phyloP scores from a whole-genome alignment of 2,888 invertebrate genomes.

The Aspidiotus rigidus region DNA sequence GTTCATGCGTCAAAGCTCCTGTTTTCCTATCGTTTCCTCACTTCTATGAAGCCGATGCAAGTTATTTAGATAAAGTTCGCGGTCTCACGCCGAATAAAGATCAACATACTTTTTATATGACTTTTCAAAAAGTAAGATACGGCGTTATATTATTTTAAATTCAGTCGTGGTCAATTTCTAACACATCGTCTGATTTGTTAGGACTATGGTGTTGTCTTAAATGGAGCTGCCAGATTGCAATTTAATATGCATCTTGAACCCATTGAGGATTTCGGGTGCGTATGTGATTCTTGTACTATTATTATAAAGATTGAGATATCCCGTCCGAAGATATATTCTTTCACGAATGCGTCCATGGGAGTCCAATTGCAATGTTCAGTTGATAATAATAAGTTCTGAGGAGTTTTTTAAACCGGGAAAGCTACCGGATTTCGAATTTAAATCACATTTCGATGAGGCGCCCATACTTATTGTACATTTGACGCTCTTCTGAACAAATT shows the following conservation, averaged over 20 bases:
- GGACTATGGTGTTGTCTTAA: conserved; percentile 64
- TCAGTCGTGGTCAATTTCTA: too few relatives aligned
- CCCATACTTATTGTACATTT: too few relatives aligned
- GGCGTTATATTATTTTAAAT: too few relatives aligned
- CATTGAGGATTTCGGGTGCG: conserved; percentile 50
- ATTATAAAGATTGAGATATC: too few relatives aligned
- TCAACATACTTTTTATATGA: conserved; percentile 44
- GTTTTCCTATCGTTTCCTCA: conserved; percentile 46
- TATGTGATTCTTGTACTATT: conserved; percentile 36
- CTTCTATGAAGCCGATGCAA: conserved; percentile 44
- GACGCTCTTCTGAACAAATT: too few relatives aligned
- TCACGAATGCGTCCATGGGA: too few relatives aligned
- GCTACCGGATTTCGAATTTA: too few relatives aligned
- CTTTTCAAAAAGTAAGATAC: conserved; percentile 60
- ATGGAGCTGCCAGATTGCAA: conserved; percentile 64
- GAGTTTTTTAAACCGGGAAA: too few relatives aligned
- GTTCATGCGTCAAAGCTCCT: conserved; percentile 43
- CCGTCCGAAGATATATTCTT: too few relatives aligned
- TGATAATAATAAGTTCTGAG: too few relatives aligned
- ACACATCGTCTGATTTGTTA: conserved; percentile 38
- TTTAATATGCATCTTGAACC: conserved; percentile 58
- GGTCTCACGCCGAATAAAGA: conserved; percentile 43
- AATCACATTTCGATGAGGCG: too few relatives aligned
- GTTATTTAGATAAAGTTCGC: conserved; percentile 42
- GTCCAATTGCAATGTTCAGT: too few relatives aligned